phyloP scores from a whole-genome alignment of 2,888 invertebrate species.

The Lypha dubia region DNA sequence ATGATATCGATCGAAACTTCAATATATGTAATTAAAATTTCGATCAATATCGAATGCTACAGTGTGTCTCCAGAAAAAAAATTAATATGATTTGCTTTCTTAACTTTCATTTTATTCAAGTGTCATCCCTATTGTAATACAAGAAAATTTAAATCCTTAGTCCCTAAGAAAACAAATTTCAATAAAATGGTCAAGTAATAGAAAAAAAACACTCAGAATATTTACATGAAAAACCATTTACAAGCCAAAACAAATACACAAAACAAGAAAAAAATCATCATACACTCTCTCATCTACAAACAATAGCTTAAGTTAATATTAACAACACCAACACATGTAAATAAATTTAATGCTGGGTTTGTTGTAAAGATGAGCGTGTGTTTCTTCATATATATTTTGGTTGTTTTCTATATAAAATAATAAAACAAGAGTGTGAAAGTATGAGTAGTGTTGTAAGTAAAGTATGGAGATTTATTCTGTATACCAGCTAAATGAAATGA shows the following conservation, averaged over 20 bases:
- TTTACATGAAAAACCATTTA: background rate
- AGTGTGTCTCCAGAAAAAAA: too few relatives aligned
- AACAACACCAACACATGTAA: conserved; percentile 45
- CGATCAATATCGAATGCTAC: too few relatives aligned
- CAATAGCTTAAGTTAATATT: conserved; percentile 26
- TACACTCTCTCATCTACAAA: background rate
- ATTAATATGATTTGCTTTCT: too few relatives aligned
- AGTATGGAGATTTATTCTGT: background rate
- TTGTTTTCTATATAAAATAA: background rate
- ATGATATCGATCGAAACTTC: too few relatives aligned
- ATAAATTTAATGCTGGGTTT: conserved; percentile 1
- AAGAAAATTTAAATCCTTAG: background rate
- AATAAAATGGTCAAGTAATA: conserved; percentile 23
- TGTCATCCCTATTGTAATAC: background rate
- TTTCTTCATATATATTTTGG: background rate
- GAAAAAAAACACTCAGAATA: background rate
- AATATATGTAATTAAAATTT: too few relatives aligned
- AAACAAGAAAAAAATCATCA: background rate
- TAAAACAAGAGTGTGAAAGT: background rate
- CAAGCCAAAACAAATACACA: conserved; percentile 4
- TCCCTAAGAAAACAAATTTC: background rate
- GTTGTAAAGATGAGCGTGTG: background rate
- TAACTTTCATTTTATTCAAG: too few relatives aligned
- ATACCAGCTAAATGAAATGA: background rate
- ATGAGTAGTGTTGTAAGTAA: too few relatives aligned